Evolutionary conservation across 1,140 invertebrate genomes (phyloP), one percentile per base, ranked within the genome.

Genomic region (Drosophila erecta): DNA sequence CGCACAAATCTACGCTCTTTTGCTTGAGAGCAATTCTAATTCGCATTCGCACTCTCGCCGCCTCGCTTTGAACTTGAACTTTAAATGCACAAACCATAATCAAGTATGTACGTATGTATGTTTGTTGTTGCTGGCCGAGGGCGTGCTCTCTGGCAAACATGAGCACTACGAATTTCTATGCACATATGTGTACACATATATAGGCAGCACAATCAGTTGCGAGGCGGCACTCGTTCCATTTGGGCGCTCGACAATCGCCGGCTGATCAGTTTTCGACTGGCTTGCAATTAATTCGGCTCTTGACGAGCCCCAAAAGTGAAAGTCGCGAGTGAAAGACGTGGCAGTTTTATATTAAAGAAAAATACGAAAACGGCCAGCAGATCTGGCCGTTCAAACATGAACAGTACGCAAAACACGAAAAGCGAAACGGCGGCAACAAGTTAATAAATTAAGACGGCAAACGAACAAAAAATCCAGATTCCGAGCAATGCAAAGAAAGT

Each of bases 11-110:
- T 4, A 4, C 24, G 24, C 38, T 40, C 54, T 73, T 22, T 44
- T 30, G 46, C n/a, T 17, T 10, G 40, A 64, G 54, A 22, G 55
- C 15, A 84, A 74, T 86, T 87, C 84, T 87, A 87, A 89, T 70
- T 76, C 60, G 50, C 51, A 81, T 69, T 73, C 60, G 50, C 51
- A 81, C 65, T 73, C 76, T 50, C 49, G 37, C 15, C 49, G 72
- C 79, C 83, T 90, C 49, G 72, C 84, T 87, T 90, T 90, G 87
- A 90, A 90, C 87, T 90, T 90, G 87, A 90, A 90, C 87, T 90
- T 90, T 83, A 75, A 81, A 80, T 75, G 76, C 84, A 81, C 61
- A 67, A 70, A 77, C 60, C 84, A 81, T 65, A 67, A 70, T 73
- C 60, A 65, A 76, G 51, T 41, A 61, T 76, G 67, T 35, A 65